Evolutionary conservation across 2,888 invertebrate species (phyloP).

Genomic region (Pyrgus malvae): DNA sequence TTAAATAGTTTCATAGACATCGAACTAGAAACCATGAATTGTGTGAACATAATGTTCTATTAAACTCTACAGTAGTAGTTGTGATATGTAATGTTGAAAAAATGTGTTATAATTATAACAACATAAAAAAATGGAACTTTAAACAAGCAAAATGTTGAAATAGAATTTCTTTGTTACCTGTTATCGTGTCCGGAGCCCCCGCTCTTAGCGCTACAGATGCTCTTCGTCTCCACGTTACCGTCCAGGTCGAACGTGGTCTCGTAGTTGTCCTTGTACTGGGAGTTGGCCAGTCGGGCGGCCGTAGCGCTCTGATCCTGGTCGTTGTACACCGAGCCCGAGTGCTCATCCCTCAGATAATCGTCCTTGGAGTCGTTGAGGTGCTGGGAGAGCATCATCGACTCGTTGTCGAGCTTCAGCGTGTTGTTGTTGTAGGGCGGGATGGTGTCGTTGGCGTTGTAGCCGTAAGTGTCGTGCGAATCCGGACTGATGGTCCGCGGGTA

Average conservation of each 20-base stretch:
- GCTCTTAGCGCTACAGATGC: slow-evolving; percentile 90
- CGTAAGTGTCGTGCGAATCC: slow-evolving; percentile 84
- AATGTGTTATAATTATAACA: not conserved
- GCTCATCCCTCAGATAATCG: slow-evolving; percentile 63
- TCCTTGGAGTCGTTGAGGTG: slow-evolving; percentile 68
- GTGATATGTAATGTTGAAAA: not conserved
- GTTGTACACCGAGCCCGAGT: slow-evolving; percentile 60
- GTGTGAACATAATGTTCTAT: too few species aligned
- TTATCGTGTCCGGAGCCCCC: slow-evolving; percentile 90
- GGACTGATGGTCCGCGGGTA: slow-evolving; percentile 69
- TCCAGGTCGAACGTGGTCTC: slow-evolving; percentile 95
- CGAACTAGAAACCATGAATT: too few species aligned
- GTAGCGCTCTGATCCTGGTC: slow-evolving; percentile 60
- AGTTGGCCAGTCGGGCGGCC: slow-evolving; percentile 55
- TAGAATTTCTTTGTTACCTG: slow-evolving; percentile 81
- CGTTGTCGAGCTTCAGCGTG: slow-evolving; percentile 73
- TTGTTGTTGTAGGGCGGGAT: slow-evolving; percentile 70
- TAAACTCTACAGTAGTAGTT: not conserved
- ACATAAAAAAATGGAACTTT: not conserved
- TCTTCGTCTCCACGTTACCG: slow-evolving; percentile 95
- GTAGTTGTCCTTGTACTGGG: slow-evolving; percentile 86
- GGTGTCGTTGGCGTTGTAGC: slow-evolving; percentile 55
- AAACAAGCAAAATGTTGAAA: not conserved
- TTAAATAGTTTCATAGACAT: too few species aligned
- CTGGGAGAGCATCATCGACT: slow-evolving; percentile 70